Evolutionary conservation across 2,888 invertebrate genomes (phyloP), one percentile per base, ranked within the genome.

Genomic region (Apoda limacodes): DNA sequence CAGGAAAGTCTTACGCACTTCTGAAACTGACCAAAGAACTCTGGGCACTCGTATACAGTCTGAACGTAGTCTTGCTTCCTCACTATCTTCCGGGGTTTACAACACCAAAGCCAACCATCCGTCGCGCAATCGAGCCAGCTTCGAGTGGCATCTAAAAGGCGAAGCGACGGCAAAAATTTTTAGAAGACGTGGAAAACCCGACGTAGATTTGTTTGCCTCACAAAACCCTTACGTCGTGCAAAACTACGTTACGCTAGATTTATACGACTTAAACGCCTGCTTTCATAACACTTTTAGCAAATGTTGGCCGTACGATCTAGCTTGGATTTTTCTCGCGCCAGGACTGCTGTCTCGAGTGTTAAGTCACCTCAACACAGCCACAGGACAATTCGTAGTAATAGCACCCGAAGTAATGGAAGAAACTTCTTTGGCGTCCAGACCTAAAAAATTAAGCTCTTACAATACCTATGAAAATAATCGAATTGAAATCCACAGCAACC

Each of bases 121-220:
- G 6, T 48, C 43, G 5, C 37, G 44, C 3, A 19, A 19, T 10
- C 14, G 13, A 9, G 7, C 6, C 4, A 9, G 14, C 19, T 12
- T 44, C 22, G 45, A 45, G 9, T 47, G 46, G 50, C 44, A 44
- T 26, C 39, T 46, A 2, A 3, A 5, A 9, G 5, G 24, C 10
- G 21, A 28, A 14, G 41, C 28, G 10, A 43, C 43, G 3, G 5
- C 13, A 6, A 25, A 2, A 15, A 24, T 50, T 4, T 48, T 48
- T 34, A 7, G n/a, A 4, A 22, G 2, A 6, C 46, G 45, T 43
- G 46, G 43, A 2, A 25, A 9, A 2, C 48, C 48, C 9, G 32
- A 35, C 2, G 25, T 50, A 36, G 46, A 48, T 27, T 34, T 48
- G 1, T 46, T 48, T 13, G 48, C 45, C 1, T 40, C 47, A n/a